Evolutionary conservation across 92 coral and sea anemone species (phyloP).

Genomic region (Porites lobata): DNA sequence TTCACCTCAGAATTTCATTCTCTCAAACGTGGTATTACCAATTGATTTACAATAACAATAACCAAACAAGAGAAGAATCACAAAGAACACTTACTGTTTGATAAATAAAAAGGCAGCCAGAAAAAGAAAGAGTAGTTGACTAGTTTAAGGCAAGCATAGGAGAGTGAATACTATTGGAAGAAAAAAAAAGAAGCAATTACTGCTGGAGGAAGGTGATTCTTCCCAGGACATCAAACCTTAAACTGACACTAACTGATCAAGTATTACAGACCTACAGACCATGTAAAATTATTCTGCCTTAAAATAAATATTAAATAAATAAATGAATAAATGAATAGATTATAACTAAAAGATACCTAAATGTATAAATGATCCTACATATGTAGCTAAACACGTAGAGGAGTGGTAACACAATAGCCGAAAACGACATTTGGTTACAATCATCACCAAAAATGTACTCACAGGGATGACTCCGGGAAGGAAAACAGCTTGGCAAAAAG

Average conservation of each 20-base stretch:
- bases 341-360: no score
- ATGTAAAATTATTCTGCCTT: no score
- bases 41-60: no score
- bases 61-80: background rate
- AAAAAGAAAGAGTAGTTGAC: conserved; percentile 92
- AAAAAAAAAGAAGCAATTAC: background rate
- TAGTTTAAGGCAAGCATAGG: conserved; percentile 89
- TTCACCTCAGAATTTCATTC: background rate
- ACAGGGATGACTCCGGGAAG: conserved; percentile 95
- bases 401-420: no score
- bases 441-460: conserved; percentile 18
- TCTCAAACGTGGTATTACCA: background rate
- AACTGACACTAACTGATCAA: no score
- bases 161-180: conserved; percentile 76
- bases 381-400: no score
- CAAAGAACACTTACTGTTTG: conserved; percentile 68
- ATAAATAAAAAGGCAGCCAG: conserved; percentile 90
- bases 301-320: no score
- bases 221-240: no score
- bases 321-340: no score
- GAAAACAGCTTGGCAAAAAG: conserved; percentile 77
- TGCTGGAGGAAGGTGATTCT: background rate
- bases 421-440: no score
- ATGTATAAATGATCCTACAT: no score
- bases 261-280: no score